Evolutionary conservation across 2,113 vertebrate species (phyloP).

Genomic region (Globicephala melas): DNA sequence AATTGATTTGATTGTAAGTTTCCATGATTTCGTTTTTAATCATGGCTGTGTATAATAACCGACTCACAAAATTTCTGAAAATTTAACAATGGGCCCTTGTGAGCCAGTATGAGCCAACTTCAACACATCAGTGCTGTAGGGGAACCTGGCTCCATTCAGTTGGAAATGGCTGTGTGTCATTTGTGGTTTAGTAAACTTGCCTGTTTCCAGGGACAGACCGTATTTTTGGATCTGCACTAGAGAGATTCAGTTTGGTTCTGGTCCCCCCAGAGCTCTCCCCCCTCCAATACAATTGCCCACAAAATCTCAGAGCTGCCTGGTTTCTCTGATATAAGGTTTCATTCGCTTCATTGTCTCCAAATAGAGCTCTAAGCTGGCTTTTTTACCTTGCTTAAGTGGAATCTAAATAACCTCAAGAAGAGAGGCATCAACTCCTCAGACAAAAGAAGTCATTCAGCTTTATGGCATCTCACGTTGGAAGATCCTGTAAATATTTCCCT

Average conservation of each 20-base stretch:
- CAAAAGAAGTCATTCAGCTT: slow-evolving; percentile 32
- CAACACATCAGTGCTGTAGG: background rate
- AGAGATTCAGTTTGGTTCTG: slow-evolving; percentile 13
- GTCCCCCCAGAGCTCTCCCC: background rate
- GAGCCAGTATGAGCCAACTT: background rate
- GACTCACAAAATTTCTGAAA: background rate
- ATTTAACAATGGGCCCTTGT: background rate
- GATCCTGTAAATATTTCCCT: background rate
- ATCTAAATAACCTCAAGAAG: slow-evolving; percentile 29
- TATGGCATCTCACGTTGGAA: background rate
- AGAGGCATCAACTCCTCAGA: background rate
- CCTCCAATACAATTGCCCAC: slow-evolving; percentile 21
- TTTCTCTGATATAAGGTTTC: slow-evolving; percentile 29
- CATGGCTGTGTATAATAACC: background rate
- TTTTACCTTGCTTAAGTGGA: slow-evolving; percentile 26
- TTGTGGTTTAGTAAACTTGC: background rate
- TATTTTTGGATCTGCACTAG: slow-evolving; percentile 12
- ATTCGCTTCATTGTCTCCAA: slow-evolving; percentile 39
- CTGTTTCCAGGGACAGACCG: background rate
- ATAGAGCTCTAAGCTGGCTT: background rate
- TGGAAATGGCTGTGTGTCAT: slow-evolving; percentile 27
- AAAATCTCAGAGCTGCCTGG: background rate
- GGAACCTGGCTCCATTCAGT: background rate
- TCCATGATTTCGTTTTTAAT: background rate
- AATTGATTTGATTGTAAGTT: background rate